Conservation (phyloP, 2,888 invertebrate species). For the Sphecodes monilicornis region DNA sequence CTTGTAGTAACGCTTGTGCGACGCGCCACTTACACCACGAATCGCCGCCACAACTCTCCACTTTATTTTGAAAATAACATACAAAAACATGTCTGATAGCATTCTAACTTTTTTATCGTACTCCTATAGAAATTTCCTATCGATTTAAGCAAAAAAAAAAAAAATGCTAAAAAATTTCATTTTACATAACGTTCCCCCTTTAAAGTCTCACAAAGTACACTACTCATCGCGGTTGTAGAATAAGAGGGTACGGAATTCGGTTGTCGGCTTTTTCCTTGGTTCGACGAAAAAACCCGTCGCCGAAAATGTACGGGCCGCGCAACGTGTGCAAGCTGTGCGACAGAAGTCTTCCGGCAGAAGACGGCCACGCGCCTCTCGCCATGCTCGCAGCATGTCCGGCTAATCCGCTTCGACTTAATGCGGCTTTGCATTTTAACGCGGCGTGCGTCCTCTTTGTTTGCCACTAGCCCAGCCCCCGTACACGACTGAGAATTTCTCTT, state of each 20-base stretch:
- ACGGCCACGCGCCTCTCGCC: conserved; percentile 43
- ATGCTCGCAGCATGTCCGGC: conserved; percentile 46
- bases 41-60: no score
- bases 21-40: no score
- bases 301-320: neutral
- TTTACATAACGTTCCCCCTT: no score
- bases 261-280: conserved; percentile 13
- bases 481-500: conserved; percentile 7
- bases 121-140: no score
- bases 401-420: conserved; percentile 71
- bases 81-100: no score
- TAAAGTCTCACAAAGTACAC: neutral
- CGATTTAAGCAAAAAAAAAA: no score
- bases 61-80: no score
- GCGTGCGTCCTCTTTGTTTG: neutral
- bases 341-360: conserved; percentile 21
- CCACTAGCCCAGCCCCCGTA: no score
- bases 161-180: no score
- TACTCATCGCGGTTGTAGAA: neutral
- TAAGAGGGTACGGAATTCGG: neutral
- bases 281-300: conserved; percentile 37
- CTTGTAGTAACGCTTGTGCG: no score
- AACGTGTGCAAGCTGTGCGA: conserved; percentile 25
- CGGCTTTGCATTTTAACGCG: conserved; percentile 59
- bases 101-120: no score